Conservation (phyloP, 2,797 vertebrate genomes). For the Acipenser ruthenus region DNA sequence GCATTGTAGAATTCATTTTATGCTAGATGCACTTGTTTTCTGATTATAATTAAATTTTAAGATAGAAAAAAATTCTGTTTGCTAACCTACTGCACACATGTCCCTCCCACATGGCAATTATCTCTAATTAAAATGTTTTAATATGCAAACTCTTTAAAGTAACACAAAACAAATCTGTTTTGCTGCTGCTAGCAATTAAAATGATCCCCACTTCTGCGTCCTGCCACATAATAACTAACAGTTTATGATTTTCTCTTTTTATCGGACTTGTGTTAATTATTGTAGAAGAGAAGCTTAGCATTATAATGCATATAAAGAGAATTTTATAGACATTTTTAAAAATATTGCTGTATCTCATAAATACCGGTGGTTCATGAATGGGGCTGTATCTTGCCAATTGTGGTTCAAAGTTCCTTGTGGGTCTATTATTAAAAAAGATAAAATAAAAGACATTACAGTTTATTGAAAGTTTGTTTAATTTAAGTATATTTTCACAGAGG, state of each 20-base stretch:
- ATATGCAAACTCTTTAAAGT: constrained; percentile 23
- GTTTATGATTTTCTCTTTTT: constrained; percentile 56
- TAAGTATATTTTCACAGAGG: too few species aligned
- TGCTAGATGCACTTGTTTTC: constrained; percentile 11
- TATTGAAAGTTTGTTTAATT: too few species aligned
- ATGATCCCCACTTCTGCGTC: constrained; percentile 41
- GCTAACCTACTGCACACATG: constrained; percentile 22
- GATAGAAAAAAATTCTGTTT: constrained; percentile 10
- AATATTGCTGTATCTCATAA: constrained; percentile 3
- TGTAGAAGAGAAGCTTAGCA: too few species aligned
- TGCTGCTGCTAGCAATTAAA: constrained; percentile 51
- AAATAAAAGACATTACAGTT: too few species aligned
- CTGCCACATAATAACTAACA: constrained; percentile 51
- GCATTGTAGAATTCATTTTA: neutral
- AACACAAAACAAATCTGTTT: constrained; percentile 33
- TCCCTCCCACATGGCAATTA: constrained; percentile 24
- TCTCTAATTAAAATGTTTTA: constrained; percentile 35
- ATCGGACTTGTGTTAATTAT: constrained; percentile 14
- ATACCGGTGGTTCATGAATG: constrained; percentile 2
- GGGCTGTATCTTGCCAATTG: neutral
- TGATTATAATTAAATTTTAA: constrained; percentile 24
- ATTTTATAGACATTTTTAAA: constrained; percentile 15
- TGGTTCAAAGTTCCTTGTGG: neutral
- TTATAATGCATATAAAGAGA: too few species aligned
- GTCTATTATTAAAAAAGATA: too few species aligned